Evolutionary conservation across 2,888 invertebrate species (phyloP), one percentile per base, ranked within the genome.

Genomic region (Mythimna loreyi): DNA sequence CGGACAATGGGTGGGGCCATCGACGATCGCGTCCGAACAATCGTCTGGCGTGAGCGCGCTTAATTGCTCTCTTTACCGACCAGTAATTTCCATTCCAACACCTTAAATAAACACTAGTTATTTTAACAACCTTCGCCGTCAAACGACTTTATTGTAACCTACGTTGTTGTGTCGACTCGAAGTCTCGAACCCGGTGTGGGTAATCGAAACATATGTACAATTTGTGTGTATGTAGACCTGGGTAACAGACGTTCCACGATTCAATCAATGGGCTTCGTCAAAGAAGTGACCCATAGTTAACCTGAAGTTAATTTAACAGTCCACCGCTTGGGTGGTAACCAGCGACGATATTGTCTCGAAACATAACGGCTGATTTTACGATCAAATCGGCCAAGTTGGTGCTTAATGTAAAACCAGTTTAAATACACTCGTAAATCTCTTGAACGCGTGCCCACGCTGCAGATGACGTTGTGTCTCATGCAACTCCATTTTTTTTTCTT

Each of bases 341-440:
- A 87, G 88, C 88, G 86, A 90, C 89, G 91, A 92, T 93, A 93
- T 93, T 94, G 94, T 94, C 94, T 93, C 87, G 90, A 86, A 89
- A 91, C 91, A 89, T 91, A 92, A 92, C 92, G 91, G 90, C 92
- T 90, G 91, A 90, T 91, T 94, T 94, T 94, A 94, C 93, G 93
- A 94, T 94, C 93, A 93, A 93, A 94, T 94, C 92, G 89, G 88
- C 88, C 89, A 91, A 91, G 92, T 92, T 93, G 91, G 91, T 92
- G 89, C 91, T 93, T 94, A 94, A 94, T 93, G 93, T 92, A 89
- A 91, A 94, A 94, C 93, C 94, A 92, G 94, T 94, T 94, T 94
- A 93, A 94, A 94, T 93, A 93, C 92, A 94, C 93, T 93, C 94
- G 93, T 94, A 94, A 94, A 94, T 94, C 93, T 93, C 86, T 82